Base-by-base conservation (phyloP, 2,888 invertebrate species). In the Ophioninae sp. region DNA sequence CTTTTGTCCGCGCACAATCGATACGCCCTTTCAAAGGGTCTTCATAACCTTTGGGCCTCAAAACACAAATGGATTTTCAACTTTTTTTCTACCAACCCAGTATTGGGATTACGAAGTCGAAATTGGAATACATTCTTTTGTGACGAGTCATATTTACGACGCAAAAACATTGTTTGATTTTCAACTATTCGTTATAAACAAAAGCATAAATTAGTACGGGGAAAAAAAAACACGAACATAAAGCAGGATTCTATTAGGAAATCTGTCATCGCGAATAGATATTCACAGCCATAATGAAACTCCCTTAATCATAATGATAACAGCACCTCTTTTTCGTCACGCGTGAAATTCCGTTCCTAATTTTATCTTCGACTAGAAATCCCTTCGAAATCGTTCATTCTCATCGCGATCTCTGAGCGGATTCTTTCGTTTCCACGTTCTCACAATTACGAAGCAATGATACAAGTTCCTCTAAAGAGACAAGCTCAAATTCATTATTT, bases 331-430 rank as follows among this genome's bases (percentile, higher is more conserved):
- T 70, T 70, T 70, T 70, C 64, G 39, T 7, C 73, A 41, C 7
- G 37, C 17, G 17, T 37, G 21, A 73, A 82, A 78, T 68, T 73
- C 44, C 73, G 23, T 76, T 67, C 44, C 56, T 70, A 75, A 76
- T 84, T 77, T 59, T 61, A 7, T 59, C 37, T 57, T 57, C 37
- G 57, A 57, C 30, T 30, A 37, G 57, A 56, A 56, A 57, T 65
- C 39, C 8, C 17, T 37, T 23, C 7, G 3, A 44, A 21, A 20
- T 13, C 65, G 65, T 65, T 41, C 37, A 37, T 65, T 65, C 39
- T 20, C 37, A 7, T 37, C 41, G 44, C 21, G n/a, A 21, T 68
- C 67, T n/a, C 21, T 44, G 21, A 30, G 65, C n/a, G 0, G n/a
- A 44, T n/a, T 68, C 44, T 21, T 67, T 64, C 62, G 62, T 78